Conservation (phyloP, 2,797 vertebrate species). For the Lepus townsendii region DNA sequence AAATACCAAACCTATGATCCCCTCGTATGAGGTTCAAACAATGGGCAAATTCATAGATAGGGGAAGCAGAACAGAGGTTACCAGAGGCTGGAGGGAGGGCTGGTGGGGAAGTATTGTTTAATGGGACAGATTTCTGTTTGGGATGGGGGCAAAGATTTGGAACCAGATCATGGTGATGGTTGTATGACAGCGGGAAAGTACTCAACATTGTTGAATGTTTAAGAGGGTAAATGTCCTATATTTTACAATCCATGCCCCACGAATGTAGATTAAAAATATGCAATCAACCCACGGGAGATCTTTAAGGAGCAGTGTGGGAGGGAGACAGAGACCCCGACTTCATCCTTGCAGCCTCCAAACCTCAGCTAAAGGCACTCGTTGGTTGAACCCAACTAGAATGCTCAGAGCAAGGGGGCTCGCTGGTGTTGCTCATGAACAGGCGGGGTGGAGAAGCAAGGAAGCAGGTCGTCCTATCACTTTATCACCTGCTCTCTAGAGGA, state of each 20-base stretch:
- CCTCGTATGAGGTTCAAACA: background rate
- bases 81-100: too few species aligned
- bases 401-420: background rate
- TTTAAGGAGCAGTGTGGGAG: background rate
- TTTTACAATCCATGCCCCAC: background rate
- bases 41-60: background rate
- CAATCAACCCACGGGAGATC: background rate
- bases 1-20: background rate
- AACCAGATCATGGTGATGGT: background rate
- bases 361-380: background rate
- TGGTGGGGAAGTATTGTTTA: background rate
- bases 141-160: background rate
- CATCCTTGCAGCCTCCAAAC: background rate
- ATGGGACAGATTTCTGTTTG: background rate
- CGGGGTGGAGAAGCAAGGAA: background rate
- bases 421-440: background rate
- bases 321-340: background rate
- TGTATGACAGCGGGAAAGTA: background rate
- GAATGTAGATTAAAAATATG: background rate
- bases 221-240: background rate
- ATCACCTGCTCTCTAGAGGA: background rate
- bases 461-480: background rate
- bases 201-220: background rate
- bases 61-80: background rate
- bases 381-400: background rate